phyloP scores from a whole-genome alignment of 2,113 vertebrate genomes.

The Tupaia chinensis region DNA sequence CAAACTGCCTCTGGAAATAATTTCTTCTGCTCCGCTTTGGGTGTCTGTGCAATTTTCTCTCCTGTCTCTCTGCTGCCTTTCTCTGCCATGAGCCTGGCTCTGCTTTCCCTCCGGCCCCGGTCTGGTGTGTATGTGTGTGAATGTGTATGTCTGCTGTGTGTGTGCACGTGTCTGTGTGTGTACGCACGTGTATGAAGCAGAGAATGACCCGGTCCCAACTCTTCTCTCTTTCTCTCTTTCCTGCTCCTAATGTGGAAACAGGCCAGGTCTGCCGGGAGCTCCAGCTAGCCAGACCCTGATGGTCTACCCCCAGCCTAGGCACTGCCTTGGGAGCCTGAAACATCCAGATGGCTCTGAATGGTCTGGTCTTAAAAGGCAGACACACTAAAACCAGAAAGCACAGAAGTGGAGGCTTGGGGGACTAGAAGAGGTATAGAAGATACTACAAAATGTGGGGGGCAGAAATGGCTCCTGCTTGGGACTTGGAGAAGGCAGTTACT shows the following conservation, averaged over 20 bases:
- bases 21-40: conserved; percentile 72
- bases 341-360: neutral
- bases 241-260: neutral
- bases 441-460: neutral
- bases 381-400: no score
- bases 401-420: neutral
- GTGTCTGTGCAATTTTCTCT: conserved; percentile 64
- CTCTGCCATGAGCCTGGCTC: neutral
- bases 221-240: neutral
- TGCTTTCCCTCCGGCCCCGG: neutral
- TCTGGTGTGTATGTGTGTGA: neutral
- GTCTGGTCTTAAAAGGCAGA: neutral
- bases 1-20: conserved; percentile 67
- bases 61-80: conserved; percentile 1
- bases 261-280: accelerated
- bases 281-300: neutral
- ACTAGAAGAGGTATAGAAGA: neutral
- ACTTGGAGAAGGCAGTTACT: neutral
- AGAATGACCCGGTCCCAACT: neutral
- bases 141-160: neutral
- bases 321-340: neutral
- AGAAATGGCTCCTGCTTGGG: accelerated
- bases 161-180: neutral
- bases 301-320: neutral
- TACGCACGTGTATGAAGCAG: neutral